Percentiles rank a stretch among this genome's conserved stretches.
phyloP scores from a whole-genome alignment of 2,113 vertebrate species.

The Prochilodus magdalenae region DNA sequence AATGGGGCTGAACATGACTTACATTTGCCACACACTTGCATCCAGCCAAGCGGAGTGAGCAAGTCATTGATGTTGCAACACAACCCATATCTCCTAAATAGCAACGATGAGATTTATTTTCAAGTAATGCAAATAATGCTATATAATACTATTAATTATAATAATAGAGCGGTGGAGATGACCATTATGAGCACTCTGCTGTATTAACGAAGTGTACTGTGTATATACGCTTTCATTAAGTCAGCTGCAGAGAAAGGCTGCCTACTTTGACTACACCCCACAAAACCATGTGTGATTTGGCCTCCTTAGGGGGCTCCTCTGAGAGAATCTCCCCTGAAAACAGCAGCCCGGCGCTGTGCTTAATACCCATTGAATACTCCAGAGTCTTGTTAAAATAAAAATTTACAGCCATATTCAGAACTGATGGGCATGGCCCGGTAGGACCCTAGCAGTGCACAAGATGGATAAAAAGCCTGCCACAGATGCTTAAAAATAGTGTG shows the following conservation, averaged over 20 bases:
- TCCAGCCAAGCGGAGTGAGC: too few species aligned
- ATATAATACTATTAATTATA: too few species aligned
- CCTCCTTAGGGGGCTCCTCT: conserved; percentile 17
- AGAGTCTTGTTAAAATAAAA: conserved; percentile 70
- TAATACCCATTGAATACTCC: conserved; percentile 60
- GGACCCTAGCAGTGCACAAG: conserved; percentile 64
- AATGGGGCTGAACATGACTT: too few species aligned
- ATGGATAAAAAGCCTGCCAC: conserved; percentile 70
- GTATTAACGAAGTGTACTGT: not conserved
- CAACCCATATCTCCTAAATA: too few species aligned
- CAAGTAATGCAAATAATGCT: too few species aligned
- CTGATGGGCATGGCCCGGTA: conserved; percentile 57
- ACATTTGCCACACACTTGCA: too few species aligned
- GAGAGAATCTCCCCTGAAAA: conserved; percentile 48
- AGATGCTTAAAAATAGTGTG: conserved; percentile 74
- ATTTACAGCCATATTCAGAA: conserved; percentile 70
- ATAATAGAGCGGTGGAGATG: too few species aligned
- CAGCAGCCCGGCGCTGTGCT: conserved; percentile 30
- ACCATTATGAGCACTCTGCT: not conserved
- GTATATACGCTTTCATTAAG: not conserved
- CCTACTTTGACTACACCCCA: not conserved
- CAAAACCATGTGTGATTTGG: conserved; percentile 22
- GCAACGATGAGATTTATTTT: too few species aligned
- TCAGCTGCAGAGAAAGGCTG: not conserved
- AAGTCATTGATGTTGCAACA: too few species aligned